phyloP scores from a whole-genome alignment of 2,113 vertebrate genomes.

The Clarias magur region DNA sequence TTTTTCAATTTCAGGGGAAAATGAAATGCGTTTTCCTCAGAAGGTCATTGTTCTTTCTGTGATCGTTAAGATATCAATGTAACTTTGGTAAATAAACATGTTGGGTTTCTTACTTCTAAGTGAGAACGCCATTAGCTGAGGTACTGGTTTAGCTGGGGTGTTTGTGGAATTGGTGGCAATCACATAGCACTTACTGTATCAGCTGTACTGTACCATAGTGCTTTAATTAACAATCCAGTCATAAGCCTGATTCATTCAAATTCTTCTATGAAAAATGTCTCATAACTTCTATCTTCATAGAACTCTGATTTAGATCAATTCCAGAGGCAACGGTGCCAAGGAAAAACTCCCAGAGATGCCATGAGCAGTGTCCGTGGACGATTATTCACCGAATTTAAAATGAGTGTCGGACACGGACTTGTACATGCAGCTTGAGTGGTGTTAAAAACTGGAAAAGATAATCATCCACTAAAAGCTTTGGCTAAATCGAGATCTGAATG shows the following conservation, averaged over 20 bases:
- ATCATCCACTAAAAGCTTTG: not conserved
- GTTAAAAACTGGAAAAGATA: not conserved
- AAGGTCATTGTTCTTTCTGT: not conserved
- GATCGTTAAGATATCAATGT: not conserved
- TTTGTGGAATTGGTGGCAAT: not conserved
- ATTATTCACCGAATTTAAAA: no score
- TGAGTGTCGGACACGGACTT: not conserved
- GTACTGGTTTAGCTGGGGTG: not conserved
- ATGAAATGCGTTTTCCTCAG: not conserved
- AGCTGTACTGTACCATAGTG: not conserved
- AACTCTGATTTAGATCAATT: not conserved
- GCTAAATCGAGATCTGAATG: slow-evolving; percentile 4
- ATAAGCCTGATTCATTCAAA: not conserved
- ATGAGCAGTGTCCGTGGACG: not conserved
- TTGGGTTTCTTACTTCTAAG: not conserved
- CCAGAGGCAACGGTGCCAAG: not conserved
- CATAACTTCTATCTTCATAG: not conserved
- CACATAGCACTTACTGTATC: not conserved
- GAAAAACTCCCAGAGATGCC: not conserved
- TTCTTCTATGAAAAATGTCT: not conserved
- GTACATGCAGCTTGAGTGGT: not conserved
- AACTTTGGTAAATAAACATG: not conserved
- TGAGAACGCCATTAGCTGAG: not conserved
- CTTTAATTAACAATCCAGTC: not conserved
- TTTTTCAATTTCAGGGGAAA: not conserved